Evolutionary conservation across 2,797 vertebrate species (phyloP).

Genomic region (Limosa lapponica): DNA sequence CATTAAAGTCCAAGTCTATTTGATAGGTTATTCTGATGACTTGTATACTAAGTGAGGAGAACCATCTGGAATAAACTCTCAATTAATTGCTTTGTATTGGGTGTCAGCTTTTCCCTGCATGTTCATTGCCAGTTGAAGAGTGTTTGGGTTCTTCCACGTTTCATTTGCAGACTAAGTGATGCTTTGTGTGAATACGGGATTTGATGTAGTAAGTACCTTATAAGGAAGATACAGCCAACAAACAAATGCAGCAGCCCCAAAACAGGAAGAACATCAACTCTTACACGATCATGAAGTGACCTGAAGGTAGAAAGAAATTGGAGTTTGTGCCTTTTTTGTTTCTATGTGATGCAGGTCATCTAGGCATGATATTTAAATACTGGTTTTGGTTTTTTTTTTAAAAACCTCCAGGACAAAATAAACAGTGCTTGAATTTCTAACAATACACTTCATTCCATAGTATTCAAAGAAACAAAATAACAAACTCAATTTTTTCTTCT

Average conservation of each 20-base stretch:
- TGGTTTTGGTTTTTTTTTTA: neutral
- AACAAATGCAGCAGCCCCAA: neutral
- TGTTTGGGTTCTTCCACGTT: neutral
- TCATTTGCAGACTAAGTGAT: neutral
- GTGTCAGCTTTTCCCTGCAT: slow-evolving; percentile 76
- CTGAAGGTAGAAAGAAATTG: neutral
- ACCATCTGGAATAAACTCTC: slow-evolving; percentile 83
- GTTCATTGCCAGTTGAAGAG: slow-evolving; percentile 20
- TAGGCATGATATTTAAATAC: neutral
- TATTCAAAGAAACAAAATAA: neutral
- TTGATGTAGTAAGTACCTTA: neutral
- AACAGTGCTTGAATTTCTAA: neutral
- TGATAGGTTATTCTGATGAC: slow-evolving; percentile 79
- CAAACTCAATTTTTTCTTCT: neutral
- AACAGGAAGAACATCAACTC: neutral
- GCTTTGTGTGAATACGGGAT: neutral
- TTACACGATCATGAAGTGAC: neutral
- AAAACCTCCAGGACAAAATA: neutral
- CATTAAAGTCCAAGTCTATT: slow-evolving; percentile 72
- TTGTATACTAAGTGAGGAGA: slow-evolving; percentile 79
- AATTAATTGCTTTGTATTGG: slow-evolving; percentile 80
- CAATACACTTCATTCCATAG: neutral
- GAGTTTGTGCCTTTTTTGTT: neutral
- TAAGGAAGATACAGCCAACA: neutral
- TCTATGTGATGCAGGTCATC: neutral